Conservation (phyloP, 2,888 invertebrate species). For the Apantesis nais region DNA sequence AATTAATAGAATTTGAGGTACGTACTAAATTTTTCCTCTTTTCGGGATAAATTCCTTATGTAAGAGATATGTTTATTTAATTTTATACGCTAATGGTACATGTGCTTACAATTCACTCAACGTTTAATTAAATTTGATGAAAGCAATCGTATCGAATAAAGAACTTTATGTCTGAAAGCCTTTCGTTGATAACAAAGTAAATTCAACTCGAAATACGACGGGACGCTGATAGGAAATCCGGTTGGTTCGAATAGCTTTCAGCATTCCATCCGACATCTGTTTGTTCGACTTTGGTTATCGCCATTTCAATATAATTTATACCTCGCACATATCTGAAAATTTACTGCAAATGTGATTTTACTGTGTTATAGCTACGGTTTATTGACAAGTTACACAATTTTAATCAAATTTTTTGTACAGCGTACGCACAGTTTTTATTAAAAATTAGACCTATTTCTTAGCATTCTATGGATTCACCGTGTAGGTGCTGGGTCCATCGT, state of each 20-base stretch:
- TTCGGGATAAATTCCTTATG: too few species aligned
- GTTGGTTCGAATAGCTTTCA: conserved; percentile 56
- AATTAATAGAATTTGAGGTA: too few species aligned
- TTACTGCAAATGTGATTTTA: conserved; percentile 4
- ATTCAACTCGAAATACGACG: conserved; percentile 56
- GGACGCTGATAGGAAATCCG: conserved; percentile 56
- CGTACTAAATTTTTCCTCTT: too few species aligned
- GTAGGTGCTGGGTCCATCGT: too few species aligned
- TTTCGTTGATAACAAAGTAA: conserved; percentile 55
- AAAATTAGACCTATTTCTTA: too few species aligned
- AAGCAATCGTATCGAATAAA: conserved; percentile 29
- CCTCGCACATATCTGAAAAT: conserved; percentile 23
- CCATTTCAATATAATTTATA: conserved; percentile 36
- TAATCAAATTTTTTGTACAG: not conserved
- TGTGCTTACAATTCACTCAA: not conserved
- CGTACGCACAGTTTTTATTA: too few species aligned
- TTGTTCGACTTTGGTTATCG: conserved; percentile 46
- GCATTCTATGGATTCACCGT: too few species aligned
- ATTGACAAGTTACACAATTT: not conserved
- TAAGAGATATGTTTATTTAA: too few species aligned
- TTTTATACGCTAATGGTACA: not conserved
- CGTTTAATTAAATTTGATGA: conserved; percentile 15
- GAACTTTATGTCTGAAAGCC: conserved; percentile 31
- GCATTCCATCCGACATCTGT: conserved; percentile 42
- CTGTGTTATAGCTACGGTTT: not conserved